Percentiles rank a stretch among this genome's conserved stretches.
phyloP scores from a whole-genome alignment of 2,888 invertebrate species.

The Sesamia inferens region DNA sequence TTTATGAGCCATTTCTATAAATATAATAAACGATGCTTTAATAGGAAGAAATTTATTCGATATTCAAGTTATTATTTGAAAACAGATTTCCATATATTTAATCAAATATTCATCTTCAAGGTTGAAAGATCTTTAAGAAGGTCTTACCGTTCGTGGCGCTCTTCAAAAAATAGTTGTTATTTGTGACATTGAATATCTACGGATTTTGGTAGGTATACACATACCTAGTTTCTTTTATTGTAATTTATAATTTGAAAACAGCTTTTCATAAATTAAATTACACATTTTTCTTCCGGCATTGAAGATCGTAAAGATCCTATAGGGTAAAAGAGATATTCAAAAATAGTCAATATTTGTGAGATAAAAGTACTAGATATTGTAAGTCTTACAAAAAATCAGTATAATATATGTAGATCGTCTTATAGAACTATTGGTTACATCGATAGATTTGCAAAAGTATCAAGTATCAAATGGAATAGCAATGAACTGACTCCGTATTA shows the following conservation, averaged over 20 bases:
- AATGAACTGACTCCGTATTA: too few relatives aligned
- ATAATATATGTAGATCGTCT: not conserved
- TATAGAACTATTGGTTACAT: too few relatives aligned
- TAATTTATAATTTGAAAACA: too few relatives aligned
- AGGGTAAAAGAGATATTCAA: not conserved
- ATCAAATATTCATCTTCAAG: not conserved
- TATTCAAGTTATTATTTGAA: slow-evolving; percentile 4
- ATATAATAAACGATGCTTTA: slow-evolving; percentile 7
- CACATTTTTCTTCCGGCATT: too few relatives aligned
- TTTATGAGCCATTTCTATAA: slow-evolving; percentile 19
- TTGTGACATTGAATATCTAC: too few relatives aligned
- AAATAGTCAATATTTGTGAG: not conserved
- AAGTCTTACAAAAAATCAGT: not conserved
- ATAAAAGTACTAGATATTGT: not conserved
- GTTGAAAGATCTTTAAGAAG: not conserved
- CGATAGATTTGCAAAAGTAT: too few relatives aligned
- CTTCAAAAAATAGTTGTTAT: too few relatives aligned
- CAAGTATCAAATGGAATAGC: too few relatives aligned
- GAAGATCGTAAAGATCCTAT: not conserved
- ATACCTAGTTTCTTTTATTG: too few relatives aligned
- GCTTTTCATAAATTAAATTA: too few relatives aligned
- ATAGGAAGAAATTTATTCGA: slow-evolving; percentile 2
- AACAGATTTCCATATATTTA: not conserved
- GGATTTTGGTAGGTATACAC: too few relatives aligned
- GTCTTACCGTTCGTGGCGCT: too few relatives aligned